A percentile compares a stretch with the other conserved stretches of the same genome.
Conservation (phyloP, 2,888 invertebrate genomes). For the Celastrina argiolus region DNA sequence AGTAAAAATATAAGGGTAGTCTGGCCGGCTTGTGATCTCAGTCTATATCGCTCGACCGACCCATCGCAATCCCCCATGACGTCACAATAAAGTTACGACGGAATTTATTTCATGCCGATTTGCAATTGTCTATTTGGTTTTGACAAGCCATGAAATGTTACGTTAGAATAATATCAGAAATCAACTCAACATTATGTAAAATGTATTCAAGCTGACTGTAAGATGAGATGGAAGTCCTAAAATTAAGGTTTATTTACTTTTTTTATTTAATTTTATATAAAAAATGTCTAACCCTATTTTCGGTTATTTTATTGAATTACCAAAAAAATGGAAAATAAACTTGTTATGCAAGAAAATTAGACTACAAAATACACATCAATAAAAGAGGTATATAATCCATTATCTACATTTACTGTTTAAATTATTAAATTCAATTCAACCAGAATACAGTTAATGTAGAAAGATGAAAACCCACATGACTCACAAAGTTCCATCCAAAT, state of each 20-base stretch:
- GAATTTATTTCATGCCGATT: constrained; percentile 19
- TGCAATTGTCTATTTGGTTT: constrained; percentile 16
- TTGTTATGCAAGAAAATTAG: no score
- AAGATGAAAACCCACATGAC: not conserved
- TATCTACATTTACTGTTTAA: not conserved
- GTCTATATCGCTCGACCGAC: no score
- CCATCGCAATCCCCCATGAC: constrained; percentile 32
- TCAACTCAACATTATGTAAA: not conserved
- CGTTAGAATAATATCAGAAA: not conserved
- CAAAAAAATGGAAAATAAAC: no score
- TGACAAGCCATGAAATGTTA: not conserved
- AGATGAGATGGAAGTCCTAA: not conserved
- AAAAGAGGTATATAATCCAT: no score
- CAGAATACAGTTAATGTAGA: not conserved
- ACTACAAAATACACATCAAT: no score
- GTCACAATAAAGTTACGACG: constrained; percentile 27
- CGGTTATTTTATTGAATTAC: no score
- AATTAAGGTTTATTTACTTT: no score
- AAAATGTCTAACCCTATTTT: no score
- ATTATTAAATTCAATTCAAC: not conserved
- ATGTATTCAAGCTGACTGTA: not conserved
- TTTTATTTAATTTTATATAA: no score
- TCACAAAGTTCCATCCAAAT: not conserved
- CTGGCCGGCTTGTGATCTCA: no score
- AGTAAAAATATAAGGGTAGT: no score